Conservation (phyloP, 2,797 vertebrate genomes). For the Saxicola maurus region DNA sequence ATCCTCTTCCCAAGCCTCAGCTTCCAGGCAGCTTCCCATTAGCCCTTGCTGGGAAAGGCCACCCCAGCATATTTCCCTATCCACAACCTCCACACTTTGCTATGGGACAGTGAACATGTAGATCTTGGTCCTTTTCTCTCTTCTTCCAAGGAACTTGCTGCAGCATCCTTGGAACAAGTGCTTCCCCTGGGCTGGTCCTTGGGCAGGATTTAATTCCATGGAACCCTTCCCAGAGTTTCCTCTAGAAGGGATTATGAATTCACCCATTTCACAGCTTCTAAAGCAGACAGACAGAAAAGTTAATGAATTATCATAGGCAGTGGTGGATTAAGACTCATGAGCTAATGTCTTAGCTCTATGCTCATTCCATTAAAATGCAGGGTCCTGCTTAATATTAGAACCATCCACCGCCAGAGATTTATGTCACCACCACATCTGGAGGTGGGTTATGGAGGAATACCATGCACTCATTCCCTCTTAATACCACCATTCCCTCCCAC, state of each 20-base stretch:
- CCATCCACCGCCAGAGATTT: neutral
- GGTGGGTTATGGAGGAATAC: neutral
- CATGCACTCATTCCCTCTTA: neutral
- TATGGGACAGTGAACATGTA: neutral
- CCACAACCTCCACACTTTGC: neutral
- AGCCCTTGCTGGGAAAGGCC: neutral
- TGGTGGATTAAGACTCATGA: neutral
- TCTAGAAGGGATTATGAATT: neutral
- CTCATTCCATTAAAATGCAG: neutral
- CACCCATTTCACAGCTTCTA: neutral
- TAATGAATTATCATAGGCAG: neutral
- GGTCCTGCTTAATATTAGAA: conserved; percentile 1
- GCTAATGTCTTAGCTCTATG: neutral
- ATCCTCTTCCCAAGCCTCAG: neutral
- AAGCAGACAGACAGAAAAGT: neutral
- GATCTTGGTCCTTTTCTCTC: neutral
- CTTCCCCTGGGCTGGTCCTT: neutral
- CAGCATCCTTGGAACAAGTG: neutral
- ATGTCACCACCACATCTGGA: neutral
- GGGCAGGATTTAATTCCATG: neutral
- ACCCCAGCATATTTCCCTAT: neutral
- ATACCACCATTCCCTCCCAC: neutral
- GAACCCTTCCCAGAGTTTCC: neutral
- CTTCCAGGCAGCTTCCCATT: neutral
- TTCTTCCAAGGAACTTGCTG: neutral